Conservation (phyloP, 2,797 vertebrate species). For the Macrochelys suwanniensis region DNA sequence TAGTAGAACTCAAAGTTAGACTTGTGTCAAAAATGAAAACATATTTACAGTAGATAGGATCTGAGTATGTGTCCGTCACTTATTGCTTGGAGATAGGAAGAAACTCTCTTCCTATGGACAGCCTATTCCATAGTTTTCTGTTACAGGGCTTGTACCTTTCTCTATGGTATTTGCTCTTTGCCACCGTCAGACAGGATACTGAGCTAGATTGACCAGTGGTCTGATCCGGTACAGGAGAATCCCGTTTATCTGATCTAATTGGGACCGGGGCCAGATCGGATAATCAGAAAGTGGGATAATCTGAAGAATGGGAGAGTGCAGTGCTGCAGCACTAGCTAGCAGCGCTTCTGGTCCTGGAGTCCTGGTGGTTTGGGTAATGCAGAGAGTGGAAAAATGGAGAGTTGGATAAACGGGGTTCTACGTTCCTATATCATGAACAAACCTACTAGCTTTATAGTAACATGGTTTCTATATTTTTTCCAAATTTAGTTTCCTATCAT, state of each 20-base stretch:
- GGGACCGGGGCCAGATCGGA: background rate
- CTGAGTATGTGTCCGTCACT: background rate
- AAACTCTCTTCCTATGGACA: background rate
- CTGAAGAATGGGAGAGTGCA: background rate
- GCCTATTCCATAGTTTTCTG: background rate
- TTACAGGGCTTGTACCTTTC: slow-evolving; percentile 23
- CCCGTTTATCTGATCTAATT: background rate
- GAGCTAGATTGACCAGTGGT: slow-evolving; percentile 2
- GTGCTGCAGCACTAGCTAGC: background rate
- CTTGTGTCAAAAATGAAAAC: background rate
- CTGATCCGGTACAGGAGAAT: background rate
- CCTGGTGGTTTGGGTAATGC: background rate
- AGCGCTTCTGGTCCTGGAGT: background rate
- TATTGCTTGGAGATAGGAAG: background rate
- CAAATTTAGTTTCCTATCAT: background rate
- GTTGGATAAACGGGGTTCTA: background rate
- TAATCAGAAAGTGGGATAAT: background rate
- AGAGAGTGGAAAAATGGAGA: accelerated
- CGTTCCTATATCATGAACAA: background rate
- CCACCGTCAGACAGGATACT: background rate
- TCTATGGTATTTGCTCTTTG: slow-evolving; percentile 10
- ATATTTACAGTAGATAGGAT: background rate
- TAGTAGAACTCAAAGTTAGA: background rate
- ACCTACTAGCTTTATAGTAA: background rate
- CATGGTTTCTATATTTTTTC: background rate